Conservation (phyloP, 1,140 invertebrate genomes). For the Trachelipus rathkii region DNA sequence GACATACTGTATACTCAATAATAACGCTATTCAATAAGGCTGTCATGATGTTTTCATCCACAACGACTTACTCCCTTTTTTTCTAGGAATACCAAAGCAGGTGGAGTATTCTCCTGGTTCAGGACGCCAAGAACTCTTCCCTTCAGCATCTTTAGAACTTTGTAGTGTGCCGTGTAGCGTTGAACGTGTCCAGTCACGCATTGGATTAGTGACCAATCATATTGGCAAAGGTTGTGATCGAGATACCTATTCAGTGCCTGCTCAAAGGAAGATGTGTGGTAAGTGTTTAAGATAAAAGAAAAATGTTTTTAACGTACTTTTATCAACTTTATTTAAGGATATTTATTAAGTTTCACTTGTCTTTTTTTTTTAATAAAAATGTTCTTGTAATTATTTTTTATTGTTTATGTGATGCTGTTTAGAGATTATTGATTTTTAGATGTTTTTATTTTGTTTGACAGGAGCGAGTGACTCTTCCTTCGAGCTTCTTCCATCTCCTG, state of each 20-base stretch:
- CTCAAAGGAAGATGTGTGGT: conserved; percentile 81
- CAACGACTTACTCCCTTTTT: no score
- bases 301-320: no score
- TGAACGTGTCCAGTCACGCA: conserved; percentile 60
- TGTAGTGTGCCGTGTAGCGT: conserved; percentile 72
- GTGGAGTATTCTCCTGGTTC: conserved; percentile 85
- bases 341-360: no score
- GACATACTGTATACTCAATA: no score
- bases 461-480: conserved; percentile 63
- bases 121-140: conserved; percentile 73
- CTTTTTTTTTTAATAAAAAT: no score
- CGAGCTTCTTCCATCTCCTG: conserved; percentile 81
- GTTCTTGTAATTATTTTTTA: no score
- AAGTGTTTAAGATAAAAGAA: conserved; percentile 49
- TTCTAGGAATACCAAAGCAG: conserved; percentile 74
- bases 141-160: conserved; percentile 76
- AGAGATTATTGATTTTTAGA: no score
- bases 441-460: neutral
- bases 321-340: no score
- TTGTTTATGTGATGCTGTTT: no score
- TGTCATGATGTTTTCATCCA: no score
- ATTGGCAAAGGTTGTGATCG: conserved; percentile 86
- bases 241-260: conserved; percentile 82
- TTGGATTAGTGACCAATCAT: conserved; percentile 71
- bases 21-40: no score